Conservation (phyloP, 2,888 invertebrate species). For the Xylophagus ater region DNA sequence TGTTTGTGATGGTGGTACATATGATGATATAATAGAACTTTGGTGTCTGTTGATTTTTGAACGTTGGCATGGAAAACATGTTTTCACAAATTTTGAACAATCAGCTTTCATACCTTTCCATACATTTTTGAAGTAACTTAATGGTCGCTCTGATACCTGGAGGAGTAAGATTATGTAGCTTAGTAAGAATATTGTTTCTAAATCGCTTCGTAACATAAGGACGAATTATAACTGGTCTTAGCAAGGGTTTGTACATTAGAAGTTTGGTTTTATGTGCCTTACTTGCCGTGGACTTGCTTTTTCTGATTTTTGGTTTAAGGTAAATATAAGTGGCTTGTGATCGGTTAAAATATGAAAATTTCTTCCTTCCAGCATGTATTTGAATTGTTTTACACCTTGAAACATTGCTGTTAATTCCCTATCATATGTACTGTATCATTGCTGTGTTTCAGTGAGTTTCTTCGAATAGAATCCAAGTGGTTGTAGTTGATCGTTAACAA, state of each 20-base stretch:
- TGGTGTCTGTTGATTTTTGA: not conserved
- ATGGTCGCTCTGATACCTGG: not conserved
- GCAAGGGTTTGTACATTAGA: not conserved
- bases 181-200: not conserved
- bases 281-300: conserved; percentile 30
- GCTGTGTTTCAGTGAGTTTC: conserved; percentile 26
- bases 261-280: conserved; percentile 18
- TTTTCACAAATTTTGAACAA: not conserved
- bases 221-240: not conserved
- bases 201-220: not conserved
- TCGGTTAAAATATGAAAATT: conserved; percentile 17
- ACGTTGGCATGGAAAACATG: not conserved
- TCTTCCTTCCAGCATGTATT: conserved; percentile 17
- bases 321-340: conserved; percentile 22
- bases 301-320: conserved; percentile 25
- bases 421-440: conserved; percentile 29
- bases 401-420: conserved; percentile 33
- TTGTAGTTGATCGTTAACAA: conserved; percentile 20
- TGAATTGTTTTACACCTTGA: conserved; percentile 24
- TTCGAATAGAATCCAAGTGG: conserved; percentile 31
- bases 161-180: not conserved
- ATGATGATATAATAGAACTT: not conserved
- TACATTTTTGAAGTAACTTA: not conserved
- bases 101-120: not conserved
- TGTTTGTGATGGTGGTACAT: not conserved